Evolutionary conservation across 2,113 vertebrate species (phyloP).

Genomic region (Lycocorax pyrrhopterus): DNA sequence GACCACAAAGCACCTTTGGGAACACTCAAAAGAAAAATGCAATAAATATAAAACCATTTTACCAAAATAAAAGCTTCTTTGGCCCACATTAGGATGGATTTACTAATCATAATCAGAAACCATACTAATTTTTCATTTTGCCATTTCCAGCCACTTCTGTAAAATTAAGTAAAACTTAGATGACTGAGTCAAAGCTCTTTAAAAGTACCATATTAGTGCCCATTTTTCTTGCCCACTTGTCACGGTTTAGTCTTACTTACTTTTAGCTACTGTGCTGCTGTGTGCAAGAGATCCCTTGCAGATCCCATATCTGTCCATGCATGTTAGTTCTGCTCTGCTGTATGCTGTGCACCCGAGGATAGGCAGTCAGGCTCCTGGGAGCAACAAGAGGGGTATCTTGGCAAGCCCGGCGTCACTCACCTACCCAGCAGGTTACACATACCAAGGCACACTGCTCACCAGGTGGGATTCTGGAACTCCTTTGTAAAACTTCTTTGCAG

Average conservation of each 20-base stretch:
- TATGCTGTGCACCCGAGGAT: accelerated
- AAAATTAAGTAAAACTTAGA: background rate
- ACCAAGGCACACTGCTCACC: background rate
- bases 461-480: background rate
- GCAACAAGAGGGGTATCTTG: background rate
- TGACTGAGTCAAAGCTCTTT: background rate
- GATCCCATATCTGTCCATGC: no score
- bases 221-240: background rate
- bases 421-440: background rate
- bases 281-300: background rate
- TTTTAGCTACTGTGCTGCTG: background rate
- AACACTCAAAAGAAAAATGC: background rate
- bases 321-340: background rate
- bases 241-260: background rate
- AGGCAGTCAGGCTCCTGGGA: accelerated
- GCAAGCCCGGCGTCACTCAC: background rate
- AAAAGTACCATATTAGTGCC: background rate
- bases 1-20: background rate
- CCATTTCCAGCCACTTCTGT: background rate
- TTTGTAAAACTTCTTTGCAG: background rate
- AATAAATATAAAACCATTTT: background rate
- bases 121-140: background rate
- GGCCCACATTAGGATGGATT: background rate
- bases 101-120: background rate
- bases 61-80: background rate